Evolutionary conservation across 2,888 invertebrate species (phyloP).

Genomic region (Hypsopygia costalis): DNA sequence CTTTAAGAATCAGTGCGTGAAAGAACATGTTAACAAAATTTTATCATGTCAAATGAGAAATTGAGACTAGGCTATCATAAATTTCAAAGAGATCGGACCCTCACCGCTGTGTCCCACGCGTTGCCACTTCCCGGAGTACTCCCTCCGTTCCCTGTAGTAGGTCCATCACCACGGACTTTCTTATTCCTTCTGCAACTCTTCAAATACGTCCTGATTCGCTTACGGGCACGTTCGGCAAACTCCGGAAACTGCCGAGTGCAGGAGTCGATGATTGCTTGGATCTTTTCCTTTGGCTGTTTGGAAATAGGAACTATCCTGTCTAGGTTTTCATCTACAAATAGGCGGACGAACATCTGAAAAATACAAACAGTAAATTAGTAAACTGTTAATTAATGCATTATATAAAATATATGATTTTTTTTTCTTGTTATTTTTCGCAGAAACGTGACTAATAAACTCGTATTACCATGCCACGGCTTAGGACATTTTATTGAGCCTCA

Average conservation of each 20-base stretch:
- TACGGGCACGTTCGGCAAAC: slow-evolving; percentile 96
- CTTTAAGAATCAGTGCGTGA: too few relatives aligned
- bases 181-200: slow-evolving; percentile 97
- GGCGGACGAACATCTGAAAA: slow-evolving; percentile 96
- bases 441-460: too few relatives aligned
- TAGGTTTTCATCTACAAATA: slow-evolving; percentile 98
- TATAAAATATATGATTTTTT: too few relatives aligned
- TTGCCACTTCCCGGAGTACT: slow-evolving; percentile 72
- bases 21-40: too few relatives aligned
- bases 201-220: slow-evolving; percentile 96
- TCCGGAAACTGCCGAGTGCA: slow-evolving; percentile 98
- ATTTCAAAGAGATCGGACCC: slow-evolving; percentile 69
- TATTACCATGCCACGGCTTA: too few relatives aligned
- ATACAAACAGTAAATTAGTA: background rate
- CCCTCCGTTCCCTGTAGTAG: slow-evolving; percentile 54
- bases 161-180: slow-evolving; percentile 90
- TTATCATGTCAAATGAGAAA: too few relatives aligned
- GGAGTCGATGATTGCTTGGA: slow-evolving; percentile 98
- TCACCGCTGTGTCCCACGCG: slow-evolving; percentile 92
- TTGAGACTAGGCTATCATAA: slow-evolving; percentile 28
- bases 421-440: too few relatives aligned
- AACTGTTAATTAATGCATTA: too few relatives aligned
- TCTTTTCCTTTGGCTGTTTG: slow-evolving; percentile 98
- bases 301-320: slow-evolving; percentile 98
- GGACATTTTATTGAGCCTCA: too few relatives aligned